Conservation (phyloP, 2,888 invertebrate species). For the Argyra leucocephala region DNA sequence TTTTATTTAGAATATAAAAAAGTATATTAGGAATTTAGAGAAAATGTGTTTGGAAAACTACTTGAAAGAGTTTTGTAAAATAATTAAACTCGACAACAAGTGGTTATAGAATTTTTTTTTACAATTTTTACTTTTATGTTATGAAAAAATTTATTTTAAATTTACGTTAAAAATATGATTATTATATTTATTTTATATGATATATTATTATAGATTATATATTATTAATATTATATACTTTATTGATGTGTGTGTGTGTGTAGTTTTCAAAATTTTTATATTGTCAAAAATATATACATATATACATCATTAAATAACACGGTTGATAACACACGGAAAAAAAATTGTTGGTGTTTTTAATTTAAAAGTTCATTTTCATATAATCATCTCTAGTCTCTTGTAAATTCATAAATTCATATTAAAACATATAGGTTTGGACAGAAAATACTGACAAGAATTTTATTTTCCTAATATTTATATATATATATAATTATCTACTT, state of each 20-base stretch:
- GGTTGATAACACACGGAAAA: neutral
- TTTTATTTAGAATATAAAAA: neutral
- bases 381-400: too few relatives aligned
- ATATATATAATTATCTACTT: too few relatives aligned
- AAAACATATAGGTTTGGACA: too few relatives aligned
- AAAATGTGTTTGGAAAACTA: neutral
- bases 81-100: neutral
- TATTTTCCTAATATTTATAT: too few relatives aligned
- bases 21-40: neutral
- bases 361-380: too few relatives aligned
- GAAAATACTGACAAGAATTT: too few relatives aligned
- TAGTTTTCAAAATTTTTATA: too few relatives aligned
- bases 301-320: neutral
- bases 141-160: neutral
- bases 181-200: neutral
- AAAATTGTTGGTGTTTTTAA: neutral
- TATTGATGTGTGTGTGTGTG: too few relatives aligned
- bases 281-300: neutral
- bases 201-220: too few relatives aligned
- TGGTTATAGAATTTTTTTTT: neutral
- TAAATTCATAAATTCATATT: too few relatives aligned
- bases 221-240: too few relatives aligned
- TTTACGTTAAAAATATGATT: neutral
- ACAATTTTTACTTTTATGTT: too few relatives aligned
- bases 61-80: neutral